Percentiles rank a stretch among this genome's conserved stretches.
Conservation (phyloP, 2,888 invertebrate genomes). For the Drosophila anomalata region DNA sequence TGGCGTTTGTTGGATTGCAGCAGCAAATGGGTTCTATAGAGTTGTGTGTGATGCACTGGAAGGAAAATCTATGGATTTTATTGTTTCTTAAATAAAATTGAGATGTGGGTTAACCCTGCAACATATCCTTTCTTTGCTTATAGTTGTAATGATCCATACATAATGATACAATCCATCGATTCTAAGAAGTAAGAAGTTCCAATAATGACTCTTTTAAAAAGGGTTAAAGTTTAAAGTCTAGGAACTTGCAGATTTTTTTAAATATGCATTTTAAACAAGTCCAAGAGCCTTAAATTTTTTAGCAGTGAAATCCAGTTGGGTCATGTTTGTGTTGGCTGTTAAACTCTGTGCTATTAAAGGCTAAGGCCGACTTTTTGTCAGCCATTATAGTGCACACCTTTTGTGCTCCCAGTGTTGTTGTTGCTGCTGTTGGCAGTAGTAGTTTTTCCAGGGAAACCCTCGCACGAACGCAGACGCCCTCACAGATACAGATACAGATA, state of each 20-base stretch:
- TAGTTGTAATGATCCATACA: no score
- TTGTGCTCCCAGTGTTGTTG: conserved; percentile 56
- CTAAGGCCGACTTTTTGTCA: conserved; percentile 80
- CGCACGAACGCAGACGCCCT: conserved; percentile 35
- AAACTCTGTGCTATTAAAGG: conserved; percentile 78
- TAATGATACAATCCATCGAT: no score
- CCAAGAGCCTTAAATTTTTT: conserved; percentile 2
- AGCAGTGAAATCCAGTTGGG: conserved; percentile 28
- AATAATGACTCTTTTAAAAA: no score
- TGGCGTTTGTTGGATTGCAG: conserved; percentile 43
- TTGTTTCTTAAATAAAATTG: background rate
- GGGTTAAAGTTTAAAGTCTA: background rate
- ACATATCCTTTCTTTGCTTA: no score
- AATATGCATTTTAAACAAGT: background rate
- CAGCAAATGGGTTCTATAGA: conserved; percentile 41
- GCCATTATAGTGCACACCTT: conserved; percentile 78
- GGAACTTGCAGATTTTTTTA: background rate
- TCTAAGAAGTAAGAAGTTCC: no score
- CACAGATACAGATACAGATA: conserved; percentile 37
- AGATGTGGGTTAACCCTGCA: background rate
- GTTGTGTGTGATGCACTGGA: conserved; percentile 13
- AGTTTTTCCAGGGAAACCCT: conserved; percentile 77
- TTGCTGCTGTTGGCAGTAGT: conserved; percentile 46
- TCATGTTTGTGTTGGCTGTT: conserved; percentile 75
- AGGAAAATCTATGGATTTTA: background rate